Evolutionary conservation across 2,797 vertebrate genomes (phyloP), one percentile per base, ranked within the genome.

Genomic region (Rhinophrynus dorsalis): DNA sequence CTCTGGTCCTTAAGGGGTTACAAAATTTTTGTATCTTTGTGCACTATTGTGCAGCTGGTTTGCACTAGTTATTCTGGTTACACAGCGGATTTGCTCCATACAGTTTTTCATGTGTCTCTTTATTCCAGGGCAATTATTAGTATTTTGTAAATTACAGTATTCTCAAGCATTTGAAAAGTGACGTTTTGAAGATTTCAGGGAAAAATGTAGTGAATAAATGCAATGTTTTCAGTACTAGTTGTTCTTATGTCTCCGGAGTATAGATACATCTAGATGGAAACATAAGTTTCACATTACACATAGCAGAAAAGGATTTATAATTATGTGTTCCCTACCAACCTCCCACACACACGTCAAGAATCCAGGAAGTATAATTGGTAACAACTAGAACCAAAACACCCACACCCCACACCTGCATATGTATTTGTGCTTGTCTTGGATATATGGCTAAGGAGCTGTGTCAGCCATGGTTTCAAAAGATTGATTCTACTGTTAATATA

Each of bases 291-390:
- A 52, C 38, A 68, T 68, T 60, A 60, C 56, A 68, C 55, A 45
- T 57, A 67, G 65, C 54, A 17, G 23, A 30, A 21, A 26, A 20
- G 17, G 65, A 24, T 60, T 51, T 59, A 21, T 57, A 56, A 33
- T 67, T 48, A 17, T 57, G 24, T 50, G 50, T 64, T 71, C 68
- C 57, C 42, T 48, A 29, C 21, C 33, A 35, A 47, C 68, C 51
- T 57, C 68, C 68, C 42, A 71, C 68, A 64, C 68, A 56, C 11
- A 48, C n/a, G 35, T 68, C 67, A 52, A 27, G 45, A 52, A 51
- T 42, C 37, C 47, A 40, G 17, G 44, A 33, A 42, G 58, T 40
- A 54, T 44, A 61, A 54, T 69, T 51, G 47, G 33, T 24, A 48
- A 18, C 21, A 29, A 26, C 23, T 48, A 57, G 7, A 57, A 47